Evolutionary conservation across 2,797 vertebrate genomes (phyloP).

Genomic region (Fratercula arctica): DNA sequence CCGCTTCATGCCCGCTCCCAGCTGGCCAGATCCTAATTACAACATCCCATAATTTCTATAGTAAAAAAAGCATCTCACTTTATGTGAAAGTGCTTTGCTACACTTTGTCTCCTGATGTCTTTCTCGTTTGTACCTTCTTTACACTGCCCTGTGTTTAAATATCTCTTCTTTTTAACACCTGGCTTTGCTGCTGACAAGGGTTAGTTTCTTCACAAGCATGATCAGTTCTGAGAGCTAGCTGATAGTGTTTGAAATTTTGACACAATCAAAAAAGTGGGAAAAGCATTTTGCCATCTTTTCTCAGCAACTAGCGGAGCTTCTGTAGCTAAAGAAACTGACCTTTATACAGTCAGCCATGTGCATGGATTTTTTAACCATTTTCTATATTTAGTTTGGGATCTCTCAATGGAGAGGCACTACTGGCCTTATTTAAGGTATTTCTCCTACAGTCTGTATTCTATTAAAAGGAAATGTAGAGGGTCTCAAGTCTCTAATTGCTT

Average conservation of each 20-base stretch:
- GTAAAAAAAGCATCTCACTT: slow-evolving; percentile 13
- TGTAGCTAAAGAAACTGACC: not conserved
- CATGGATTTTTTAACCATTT: not conserved
- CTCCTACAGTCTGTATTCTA: not conserved
- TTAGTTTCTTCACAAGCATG: not conserved
- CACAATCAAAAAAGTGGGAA: not conserved
- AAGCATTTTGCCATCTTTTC: not conserved
- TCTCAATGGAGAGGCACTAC: not conserved
- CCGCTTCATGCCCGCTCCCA: slow-evolving; percentile 3
- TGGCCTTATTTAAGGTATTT: not conserved
- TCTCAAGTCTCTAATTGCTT: not conserved
- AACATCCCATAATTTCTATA: not conserved
- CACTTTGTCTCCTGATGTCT: not conserved
- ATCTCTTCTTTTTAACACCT: not conserved
- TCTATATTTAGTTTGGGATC: not conserved
- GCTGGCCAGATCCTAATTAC: slow-evolving; percentile 46
- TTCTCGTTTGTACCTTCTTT: not conserved
- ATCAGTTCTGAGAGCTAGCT: not conserved
- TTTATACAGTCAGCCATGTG: not conserved
- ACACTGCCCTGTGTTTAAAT: not conserved
- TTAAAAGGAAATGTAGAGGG: not conserved
- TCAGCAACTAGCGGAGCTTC: not conserved
- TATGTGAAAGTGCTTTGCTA: not conserved
- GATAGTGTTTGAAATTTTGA: not conserved
- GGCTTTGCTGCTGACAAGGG: not conserved